Base-by-base conservation (phyloP, 1,140 invertebrate species). In the Drosophila sproati region DNA sequence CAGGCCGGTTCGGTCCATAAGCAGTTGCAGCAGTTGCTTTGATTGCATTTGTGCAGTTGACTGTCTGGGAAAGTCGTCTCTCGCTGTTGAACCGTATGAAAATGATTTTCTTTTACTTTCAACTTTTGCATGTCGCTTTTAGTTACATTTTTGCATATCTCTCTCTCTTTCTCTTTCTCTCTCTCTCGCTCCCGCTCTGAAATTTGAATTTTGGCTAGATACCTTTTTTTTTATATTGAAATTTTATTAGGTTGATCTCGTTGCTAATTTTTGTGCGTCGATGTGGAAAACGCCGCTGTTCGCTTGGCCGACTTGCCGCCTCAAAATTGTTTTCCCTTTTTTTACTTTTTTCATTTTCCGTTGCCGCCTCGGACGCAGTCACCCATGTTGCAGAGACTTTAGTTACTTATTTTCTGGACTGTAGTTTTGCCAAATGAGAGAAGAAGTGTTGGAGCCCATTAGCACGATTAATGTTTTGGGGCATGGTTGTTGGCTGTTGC, bases 261-360 rank as follows among this genome's bases (percentile, higher is more conserved):
- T 80, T 89, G 85, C 83, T 88, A 88, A 88, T 88, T 88, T 88
- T 77, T 82, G 80, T 80, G 77, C 83, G 77, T 54, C 83, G 85
- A 88, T 83, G 83, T 88, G 83, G 83, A 88, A 88, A 87, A 89
- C 85, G 2, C 20, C 20, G 60, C 78, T 78, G 74, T 63, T 51
- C 74, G 82, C 70, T 81, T 75, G 79, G 68, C 62, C 61, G 68
- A 54, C 10, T 64, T 54, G 71, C 56, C 71, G 71, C 52, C 78
- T 68, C 73, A 73, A 69, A 74, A 87, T 69, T 69, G 72, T 83
- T 87, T 88, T 87, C 73, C 83, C 83, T 83, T 88, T 88, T 79
- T 74, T 59, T 32, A 31, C 83, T 78, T 83, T 89, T 82, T 74
- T 55, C 31, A 55, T 81, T 69, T 78, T 63, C 64, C 48, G 45